Evolutionary conservation across 2,797 vertebrate genomes (phyloP).

Genomic region (Pantherophis vulpinus): DNA sequence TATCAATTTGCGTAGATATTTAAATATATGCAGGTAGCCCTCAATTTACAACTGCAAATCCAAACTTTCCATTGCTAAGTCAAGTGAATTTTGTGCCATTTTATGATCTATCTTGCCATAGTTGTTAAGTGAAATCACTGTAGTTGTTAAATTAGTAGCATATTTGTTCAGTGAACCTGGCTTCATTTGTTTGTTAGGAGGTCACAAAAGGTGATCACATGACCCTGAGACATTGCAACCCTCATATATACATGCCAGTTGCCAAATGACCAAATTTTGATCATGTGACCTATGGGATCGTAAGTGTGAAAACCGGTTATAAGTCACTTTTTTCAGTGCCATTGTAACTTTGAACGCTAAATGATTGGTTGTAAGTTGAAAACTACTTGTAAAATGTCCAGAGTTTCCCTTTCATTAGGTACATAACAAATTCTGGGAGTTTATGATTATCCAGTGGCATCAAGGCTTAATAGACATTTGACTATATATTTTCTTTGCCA

Average conservation of each 20-base stretch:
- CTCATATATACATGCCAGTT: not conserved
- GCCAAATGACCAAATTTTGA: not conserved
- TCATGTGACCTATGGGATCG: not conserved
- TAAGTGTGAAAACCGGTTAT: not conserved
- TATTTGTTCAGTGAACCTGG: not conserved
- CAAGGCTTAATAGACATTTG: not conserved
- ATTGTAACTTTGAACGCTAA: not conserved
- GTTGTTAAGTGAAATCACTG: too few species aligned
- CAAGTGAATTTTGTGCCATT: not conserved
- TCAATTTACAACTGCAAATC: not conserved
- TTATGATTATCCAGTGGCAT: not conserved
- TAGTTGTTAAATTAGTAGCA: not conserved
- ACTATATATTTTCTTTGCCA: not conserved
- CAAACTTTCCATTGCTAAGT: not conserved
- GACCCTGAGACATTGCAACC: not conserved
- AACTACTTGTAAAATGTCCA: not conserved
- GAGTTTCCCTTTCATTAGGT: not conserved
- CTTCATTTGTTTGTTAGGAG: not conserved
- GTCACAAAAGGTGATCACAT: not conserved
- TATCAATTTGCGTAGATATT: not conserved
- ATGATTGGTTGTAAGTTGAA: not conserved
- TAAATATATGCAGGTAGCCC: not conserved
- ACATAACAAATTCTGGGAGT: not conserved
- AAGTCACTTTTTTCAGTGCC: not conserved
- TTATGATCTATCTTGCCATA: too few species aligned